Percentiles rank a stretch among this genome's conserved stretches.
phyloP scores from a whole-genome alignment of 2,888 invertebrate genomes.

The Operophtera brumata region DNA sequence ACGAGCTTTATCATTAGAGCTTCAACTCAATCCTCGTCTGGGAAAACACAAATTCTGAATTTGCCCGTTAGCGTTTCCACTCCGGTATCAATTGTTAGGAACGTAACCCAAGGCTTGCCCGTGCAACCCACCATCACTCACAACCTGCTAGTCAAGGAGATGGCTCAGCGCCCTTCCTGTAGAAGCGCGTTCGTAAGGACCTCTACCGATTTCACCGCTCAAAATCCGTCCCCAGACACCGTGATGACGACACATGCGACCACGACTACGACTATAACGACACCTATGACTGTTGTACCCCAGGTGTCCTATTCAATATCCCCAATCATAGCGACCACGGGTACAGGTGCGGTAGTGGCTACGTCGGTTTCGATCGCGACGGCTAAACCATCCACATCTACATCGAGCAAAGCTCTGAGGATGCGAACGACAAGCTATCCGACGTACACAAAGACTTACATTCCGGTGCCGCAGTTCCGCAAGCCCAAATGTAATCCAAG shows the following conservation, averaged over 20 bases:
- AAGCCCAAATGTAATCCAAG: background rate
- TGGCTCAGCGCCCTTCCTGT: background rate
- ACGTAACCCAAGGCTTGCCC: background rate
- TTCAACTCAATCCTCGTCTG: constrained; percentile 8
- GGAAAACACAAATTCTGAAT: constrained; percentile 9
- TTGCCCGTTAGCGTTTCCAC: constrained; percentile 14
- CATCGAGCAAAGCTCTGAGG: background rate
- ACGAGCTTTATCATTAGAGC: constrained; percentile 16
- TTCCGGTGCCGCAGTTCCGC: constrained; percentile 8
- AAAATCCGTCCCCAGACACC: background rate
- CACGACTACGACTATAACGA: constrained; percentile 7
- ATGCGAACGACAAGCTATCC: background rate
- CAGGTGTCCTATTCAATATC: constrained; percentile 4
- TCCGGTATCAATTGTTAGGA: constrained; percentile 7
- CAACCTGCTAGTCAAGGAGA: constrained; percentile 4
- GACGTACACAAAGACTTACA: constrained; percentile 7
- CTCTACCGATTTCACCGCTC: background rate
- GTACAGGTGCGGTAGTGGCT: background rate
- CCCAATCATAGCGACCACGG: constrained; percentile 5
- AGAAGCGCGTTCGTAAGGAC: constrained; percentile 17
- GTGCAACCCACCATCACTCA: constrained; percentile 3
- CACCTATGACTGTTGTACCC: constrained; percentile 1
- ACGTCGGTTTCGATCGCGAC: background rate
- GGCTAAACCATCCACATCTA: background rate
- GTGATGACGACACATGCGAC: background rate